Conservation (phyloP, 2,888 invertebrate genomes). For the Athalia rosae region DNA sequence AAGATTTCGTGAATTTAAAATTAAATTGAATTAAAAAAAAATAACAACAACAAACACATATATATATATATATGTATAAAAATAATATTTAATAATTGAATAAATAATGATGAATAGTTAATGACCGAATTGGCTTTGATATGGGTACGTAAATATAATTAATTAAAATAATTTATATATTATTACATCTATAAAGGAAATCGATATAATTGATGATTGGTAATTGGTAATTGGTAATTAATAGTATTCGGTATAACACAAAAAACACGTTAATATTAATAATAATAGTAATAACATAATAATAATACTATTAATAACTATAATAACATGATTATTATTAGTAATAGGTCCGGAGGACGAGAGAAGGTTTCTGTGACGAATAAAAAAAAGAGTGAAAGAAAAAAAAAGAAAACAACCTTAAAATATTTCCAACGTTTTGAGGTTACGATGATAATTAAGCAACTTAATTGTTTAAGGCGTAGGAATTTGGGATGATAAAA, state of each 20-base stretch:
- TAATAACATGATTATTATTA: neutral
- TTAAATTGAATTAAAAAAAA: neutral
- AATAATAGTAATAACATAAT: neutral
- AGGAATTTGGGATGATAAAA: neutral
- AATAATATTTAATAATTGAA: constrained; percentile 2
- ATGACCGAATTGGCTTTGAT: constrained; percentile 47
- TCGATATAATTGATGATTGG: constrained; percentile 24
- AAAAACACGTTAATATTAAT: neutral
- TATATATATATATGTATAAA: constrained; percentile 3
- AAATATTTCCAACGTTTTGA: constrained; percentile 5
- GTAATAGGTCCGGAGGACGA: neutral
- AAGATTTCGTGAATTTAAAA: neutral
- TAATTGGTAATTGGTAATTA: constrained; percentile 28
- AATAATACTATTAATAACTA: neutral
- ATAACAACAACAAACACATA: neutral
- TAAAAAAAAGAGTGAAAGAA: too few relatives aligned
- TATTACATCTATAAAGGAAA: neutral
- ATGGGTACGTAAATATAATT: constrained; percentile 16
- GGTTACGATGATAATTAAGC: constrained; percentile 12
- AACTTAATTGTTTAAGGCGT: neutral
- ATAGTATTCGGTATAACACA: neutral
- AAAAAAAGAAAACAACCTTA: too few relatives aligned
- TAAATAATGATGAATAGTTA: constrained; percentile 12
- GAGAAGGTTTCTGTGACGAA: too few relatives aligned
- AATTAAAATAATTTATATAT: constrained; percentile 21